Evolutionary conservation across 2,888 invertebrate species (phyloP).

Genomic region (Hybos culiciformis): DNA sequence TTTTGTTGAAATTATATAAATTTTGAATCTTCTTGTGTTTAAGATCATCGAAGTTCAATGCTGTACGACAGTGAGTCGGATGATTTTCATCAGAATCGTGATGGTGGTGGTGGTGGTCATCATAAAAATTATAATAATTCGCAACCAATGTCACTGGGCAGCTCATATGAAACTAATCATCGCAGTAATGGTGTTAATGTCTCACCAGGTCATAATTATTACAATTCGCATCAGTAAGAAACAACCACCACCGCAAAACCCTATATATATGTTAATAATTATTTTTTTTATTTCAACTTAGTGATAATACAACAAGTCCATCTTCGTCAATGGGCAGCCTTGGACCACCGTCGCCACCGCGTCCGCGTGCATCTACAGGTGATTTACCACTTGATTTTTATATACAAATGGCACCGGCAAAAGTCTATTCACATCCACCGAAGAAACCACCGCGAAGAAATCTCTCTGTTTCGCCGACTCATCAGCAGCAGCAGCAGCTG

Average conservation of each 20-base stretch:
- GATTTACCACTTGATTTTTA: slow-evolving; percentile 13
- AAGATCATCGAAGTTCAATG: slow-evolving; percentile 26
- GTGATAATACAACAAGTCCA: slow-evolving; percentile 29
- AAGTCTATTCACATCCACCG: slow-evolving; percentile 42
- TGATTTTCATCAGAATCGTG: slow-evolving; percentile 36
- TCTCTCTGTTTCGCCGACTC: slow-evolving; percentile 74
- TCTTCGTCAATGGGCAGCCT: slow-evolving; percentile 33
- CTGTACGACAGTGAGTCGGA: slow-evolving; percentile 43
- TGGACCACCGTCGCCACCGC: slow-evolving; percentile 28
- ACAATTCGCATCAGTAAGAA: slow-evolving; percentile 15
- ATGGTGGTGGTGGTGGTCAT: slow-evolving; percentile 6
- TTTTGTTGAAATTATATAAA: neutral
- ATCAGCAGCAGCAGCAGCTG: slow-evolving; percentile 25
- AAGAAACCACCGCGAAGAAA: slow-evolving; percentile 81
- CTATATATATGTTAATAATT: neutral
- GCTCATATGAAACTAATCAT: slow-evolving; percentile 15
- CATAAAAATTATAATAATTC: neutral
- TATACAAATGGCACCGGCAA: slow-evolving; percentile 12
- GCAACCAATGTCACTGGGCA: slow-evolving; percentile 12
- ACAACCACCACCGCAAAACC: neutral
- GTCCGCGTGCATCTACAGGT: slow-evolving; percentile 26
- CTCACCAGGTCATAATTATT: slow-evolving; percentile 13
- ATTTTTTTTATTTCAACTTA: slow-evolving; percentile 5
- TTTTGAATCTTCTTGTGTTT: neutral
- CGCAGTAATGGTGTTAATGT: no score